phyloP scores from a whole-genome alignment of 2,797 vertebrate genomes.

The Coccyzus lansbergi region DNA sequence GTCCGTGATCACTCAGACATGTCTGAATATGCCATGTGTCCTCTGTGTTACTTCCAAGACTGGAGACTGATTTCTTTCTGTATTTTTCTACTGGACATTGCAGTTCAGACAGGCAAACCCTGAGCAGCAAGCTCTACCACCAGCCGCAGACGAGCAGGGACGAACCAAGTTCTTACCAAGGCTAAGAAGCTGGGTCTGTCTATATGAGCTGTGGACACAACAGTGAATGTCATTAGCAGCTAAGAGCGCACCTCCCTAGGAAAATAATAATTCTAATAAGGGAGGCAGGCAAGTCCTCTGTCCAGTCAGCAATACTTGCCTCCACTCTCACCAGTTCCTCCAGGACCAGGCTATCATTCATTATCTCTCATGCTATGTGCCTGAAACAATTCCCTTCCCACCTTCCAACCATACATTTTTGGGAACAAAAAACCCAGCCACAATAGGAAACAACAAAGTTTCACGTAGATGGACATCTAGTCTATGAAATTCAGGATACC shows the following conservation, averaged over 20 bases:
- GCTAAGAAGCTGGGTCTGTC: neutral
- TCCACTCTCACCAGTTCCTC: neutral
- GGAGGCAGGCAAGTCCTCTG: neutral
- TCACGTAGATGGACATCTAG: neutral
- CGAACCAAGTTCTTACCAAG: neutral
- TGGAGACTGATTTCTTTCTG: neutral
- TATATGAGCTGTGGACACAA: neutral
- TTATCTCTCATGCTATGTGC: neutral
- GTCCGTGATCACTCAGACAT: neutral
- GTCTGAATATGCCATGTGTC: neutral
- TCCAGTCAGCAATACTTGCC: neutral
- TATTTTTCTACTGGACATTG: neutral
- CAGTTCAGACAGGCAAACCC: neutral
- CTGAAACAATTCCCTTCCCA: neutral
- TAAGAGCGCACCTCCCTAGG: neutral
- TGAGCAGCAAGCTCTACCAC: neutral
- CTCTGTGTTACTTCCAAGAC: neutral
- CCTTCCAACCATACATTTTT: neutral
- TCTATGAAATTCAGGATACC: neutral
- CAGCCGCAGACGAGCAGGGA: neutral
- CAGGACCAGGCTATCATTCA: neutral
- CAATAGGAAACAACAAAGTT: neutral
- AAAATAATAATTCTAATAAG: neutral
- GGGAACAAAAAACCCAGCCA: neutral
- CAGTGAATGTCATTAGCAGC: neutral